Evolutionary conservation across 2,888 invertebrate genomes (phyloP).

Genomic region (Chrysopilus asiliformis): DNA sequence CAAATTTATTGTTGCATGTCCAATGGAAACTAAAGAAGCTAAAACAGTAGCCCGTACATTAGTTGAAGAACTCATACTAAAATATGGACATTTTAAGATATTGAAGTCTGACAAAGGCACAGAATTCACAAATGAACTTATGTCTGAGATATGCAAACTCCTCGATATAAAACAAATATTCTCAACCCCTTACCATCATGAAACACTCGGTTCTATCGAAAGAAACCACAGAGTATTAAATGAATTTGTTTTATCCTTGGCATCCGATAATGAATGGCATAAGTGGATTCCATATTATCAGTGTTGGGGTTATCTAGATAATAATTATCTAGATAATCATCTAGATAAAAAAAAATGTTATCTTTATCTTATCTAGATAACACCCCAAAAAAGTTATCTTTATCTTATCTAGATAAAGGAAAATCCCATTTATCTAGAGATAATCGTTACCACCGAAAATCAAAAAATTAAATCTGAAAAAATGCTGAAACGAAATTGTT

Average conservation of each 20-base stretch:
- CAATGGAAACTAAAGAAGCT: constrained; percentile 10
- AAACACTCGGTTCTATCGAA: constrained; percentile 10
- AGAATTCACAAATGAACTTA: constrained; percentile 10
- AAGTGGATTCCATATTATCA: not conserved
- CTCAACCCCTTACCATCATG: constrained; percentile 12
- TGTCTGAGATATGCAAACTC: constrained; percentile 9
- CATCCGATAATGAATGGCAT: not conserved
- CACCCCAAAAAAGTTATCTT: no score
- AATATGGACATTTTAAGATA: constrained; percentile 9
- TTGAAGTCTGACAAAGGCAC: constrained; percentile 9
- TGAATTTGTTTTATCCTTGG: no score
- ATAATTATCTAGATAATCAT: no score
- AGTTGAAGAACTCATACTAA: constrained; percentile 12
- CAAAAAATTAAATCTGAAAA: no score
- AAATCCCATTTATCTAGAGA: no score
- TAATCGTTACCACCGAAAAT: no score
- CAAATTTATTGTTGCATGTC: constrained; percentile 10
- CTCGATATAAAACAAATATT: constrained; percentile 9
- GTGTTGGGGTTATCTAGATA: no score
- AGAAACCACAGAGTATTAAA: constrained; percentile 11
- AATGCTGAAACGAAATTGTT: no score
- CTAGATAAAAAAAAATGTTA: no score
- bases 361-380: no score
- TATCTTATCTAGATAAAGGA: no score
- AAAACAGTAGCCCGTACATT: constrained; percentile 8